These are phyloP conservation scores for Crepidodera aurea DNA, from an alignment of 2,888 invertebrate species.

Conservation along the genomic window DNA sequence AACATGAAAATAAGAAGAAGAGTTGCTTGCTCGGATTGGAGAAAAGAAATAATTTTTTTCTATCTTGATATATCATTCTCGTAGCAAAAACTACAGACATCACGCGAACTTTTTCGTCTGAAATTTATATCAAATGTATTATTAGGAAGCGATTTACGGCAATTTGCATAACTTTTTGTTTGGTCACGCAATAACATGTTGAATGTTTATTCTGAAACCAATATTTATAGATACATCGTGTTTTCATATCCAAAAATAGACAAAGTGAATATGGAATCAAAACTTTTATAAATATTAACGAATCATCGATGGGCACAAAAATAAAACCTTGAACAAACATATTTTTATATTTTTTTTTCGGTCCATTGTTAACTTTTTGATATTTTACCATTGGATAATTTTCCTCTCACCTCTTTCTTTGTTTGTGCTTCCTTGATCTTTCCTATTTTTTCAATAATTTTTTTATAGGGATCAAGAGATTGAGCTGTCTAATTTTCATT, in stretches of 20 bases:
- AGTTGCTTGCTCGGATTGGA: neutral
- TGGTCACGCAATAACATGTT: neutral
- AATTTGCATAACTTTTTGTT: neutral
- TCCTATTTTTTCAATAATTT: no score
- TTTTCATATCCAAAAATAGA: neutral
- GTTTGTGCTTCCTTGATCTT: no score
- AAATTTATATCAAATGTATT: neutral
- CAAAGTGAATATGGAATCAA: no score
- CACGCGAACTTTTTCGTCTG: slow-evolving; percentile 2
- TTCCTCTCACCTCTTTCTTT: no score
- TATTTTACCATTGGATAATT: no score
- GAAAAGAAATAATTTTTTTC: neutral
- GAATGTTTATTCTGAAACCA: neutral
- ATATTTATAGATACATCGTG: neutral
- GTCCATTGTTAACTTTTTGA: no score
- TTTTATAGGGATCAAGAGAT: no score
- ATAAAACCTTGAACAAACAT: no score
- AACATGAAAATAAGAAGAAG: slow-evolving; percentile 5
- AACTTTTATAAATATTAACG: no score
- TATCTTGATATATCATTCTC: slow-evolving; percentile 1
- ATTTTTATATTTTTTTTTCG: no score
- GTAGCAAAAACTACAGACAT: slow-evolving; percentile 2
- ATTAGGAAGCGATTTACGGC: neutral
- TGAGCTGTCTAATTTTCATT: no score
- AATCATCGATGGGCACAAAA: no score